Conservation (phyloP, 2,113 vertebrate genomes). For the Aspiorhynchus laticeps region DNA sequence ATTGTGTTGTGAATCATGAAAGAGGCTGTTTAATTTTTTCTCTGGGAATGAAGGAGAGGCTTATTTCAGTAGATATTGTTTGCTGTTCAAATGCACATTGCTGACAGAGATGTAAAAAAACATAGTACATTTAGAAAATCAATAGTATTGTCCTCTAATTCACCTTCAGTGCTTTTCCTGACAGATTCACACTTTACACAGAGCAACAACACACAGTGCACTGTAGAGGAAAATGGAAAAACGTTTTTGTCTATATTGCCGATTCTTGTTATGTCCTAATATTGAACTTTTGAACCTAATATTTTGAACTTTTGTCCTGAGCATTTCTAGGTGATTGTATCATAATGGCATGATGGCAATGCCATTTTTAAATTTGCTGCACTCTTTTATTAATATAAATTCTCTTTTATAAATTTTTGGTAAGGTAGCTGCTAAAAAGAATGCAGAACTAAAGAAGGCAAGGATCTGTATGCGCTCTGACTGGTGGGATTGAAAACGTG, state of each 20-base stretch:
- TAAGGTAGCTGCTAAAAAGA: not conserved
- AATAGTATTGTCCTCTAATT: not conserved
- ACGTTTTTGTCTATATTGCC: not conserved
- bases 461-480: not conserved
- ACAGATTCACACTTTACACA: not conserved
- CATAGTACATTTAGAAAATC: not conserved
- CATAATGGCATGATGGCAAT: not conserved
- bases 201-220: not conserved
- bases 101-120: conserved; percentile 11
- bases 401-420: no score
- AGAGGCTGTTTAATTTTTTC: not conserved
- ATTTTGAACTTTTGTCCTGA: not conserved
- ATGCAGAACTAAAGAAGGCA: not conserved
- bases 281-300: no score
- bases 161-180: not conserved
- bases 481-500: not conserved
- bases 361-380: not conserved
- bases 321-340: not conserved
- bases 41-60: not conserved
- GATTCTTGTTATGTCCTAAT: not conserved
- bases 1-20: not conserved
- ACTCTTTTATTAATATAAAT: not conserved
- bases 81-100: not conserved
- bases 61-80: conserved; percentile 10
- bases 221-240: not conserved